Evolutionary conservation across 2,113 vertebrate species (phyloP).

Genomic region (Tachysurus fulvidraco): DNA sequence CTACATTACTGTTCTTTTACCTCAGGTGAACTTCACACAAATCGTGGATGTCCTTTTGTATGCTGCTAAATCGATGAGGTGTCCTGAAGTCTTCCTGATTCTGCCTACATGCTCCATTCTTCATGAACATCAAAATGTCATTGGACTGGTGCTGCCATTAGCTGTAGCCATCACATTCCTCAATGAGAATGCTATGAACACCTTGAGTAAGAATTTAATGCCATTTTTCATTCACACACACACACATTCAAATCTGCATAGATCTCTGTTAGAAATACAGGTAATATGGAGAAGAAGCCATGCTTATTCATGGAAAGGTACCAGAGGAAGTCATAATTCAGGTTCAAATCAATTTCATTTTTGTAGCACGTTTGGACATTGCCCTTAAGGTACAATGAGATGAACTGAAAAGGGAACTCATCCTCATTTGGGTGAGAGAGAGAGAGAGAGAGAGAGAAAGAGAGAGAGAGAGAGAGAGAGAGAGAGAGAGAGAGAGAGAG

Average conservation of each 20-base stretch:
- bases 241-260: background rate
- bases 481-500: no score
- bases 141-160: constrained; percentile 47
- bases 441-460: no score
- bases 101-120: constrained; percentile 62
- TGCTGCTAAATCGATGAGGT: constrained; percentile 47
- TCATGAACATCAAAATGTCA: constrained; percentile 55
- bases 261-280: background rate
- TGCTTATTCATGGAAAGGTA: background rate
- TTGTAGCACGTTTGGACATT: no score
- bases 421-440: no score
- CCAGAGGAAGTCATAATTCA: background rate
- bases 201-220: constrained; percentile 61
- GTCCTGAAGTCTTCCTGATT: constrained; percentile 64
- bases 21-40: constrained; percentile 44
- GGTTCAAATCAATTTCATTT: background rate
- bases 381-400: no score
- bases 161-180: constrained; percentile 47
- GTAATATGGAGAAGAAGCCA: background rate
- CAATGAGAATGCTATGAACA: constrained; percentile 39
- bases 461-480: no score
- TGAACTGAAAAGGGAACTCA: no score
- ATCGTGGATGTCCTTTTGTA: constrained; percentile 13
- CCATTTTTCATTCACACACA: background rate
- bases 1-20: background rate